Base-by-base conservation (phyloP, 2,888 invertebrate species). In the Philonicus albiceps region DNA sequence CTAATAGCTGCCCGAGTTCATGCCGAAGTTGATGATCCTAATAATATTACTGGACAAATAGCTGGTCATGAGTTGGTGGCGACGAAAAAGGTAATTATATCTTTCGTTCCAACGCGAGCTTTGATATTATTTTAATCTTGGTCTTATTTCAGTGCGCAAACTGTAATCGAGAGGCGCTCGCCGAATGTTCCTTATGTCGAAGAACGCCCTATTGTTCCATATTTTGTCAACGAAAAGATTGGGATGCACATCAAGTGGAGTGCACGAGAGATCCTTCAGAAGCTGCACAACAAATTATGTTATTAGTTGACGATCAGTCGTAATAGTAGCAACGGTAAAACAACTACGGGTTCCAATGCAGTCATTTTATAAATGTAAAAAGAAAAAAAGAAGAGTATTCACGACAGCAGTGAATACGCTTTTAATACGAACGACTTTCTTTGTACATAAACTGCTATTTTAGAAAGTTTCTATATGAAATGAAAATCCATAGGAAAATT, bases 161-260 rank as follows among this genome's bases (percentile, higher is more conserved):
- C 91, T 97, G 97, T 91, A 96, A 97, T 91, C 94, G 97, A 87
- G 97, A 97, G 91, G 97, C 97, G 11, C 94, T 96, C 81, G 96
- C 97, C 0, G 97, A 97, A 91, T 97, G 97, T 91, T 97, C 97
- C 0, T 93, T 97, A 64, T 97, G 97, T 90, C 94, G 97, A 83
- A 94, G 96, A 88, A 97, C 97, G 16, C 97, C 97, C 11, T 97
- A 97, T 92, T 97, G 97, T 91, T 97, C 97, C 7, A 96, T 96
- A 3, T 97, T 96, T 92, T 97, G 97, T 92, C 97, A 97, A 92
- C 95, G 97, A 88, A 97, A 97, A 92, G 97, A 97, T 93, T 97
- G 97, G 97, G 95, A 95, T 19, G 94, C 96, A 55, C 97, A 96
- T 92, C 97, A 97, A 92, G 96, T 96, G 87, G 97, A 97, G 91